Evolutionary conservation across 1,140 invertebrate genomes (phyloP).

Genomic region (Laodelphax striatellus): DNA sequence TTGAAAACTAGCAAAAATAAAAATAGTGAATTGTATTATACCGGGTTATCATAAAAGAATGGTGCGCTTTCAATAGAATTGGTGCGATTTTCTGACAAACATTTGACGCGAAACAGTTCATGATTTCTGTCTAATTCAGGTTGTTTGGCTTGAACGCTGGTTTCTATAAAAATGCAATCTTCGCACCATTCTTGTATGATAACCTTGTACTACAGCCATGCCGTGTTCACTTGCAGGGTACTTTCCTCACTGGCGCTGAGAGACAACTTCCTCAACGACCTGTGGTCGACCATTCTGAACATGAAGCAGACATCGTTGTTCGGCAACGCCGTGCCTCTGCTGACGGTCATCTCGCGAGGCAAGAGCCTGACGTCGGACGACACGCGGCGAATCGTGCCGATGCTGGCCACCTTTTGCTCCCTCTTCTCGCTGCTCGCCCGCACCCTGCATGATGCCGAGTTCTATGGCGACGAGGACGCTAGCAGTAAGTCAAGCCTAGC

Average conservation of each 20-base stretch:
- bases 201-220: too few species aligned
- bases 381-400: conserved; percentile 58
- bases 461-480: conserved; percentile 35
- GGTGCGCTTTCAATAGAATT: too few species aligned
- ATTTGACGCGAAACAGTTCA: too few species aligned
- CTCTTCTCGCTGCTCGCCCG: conserved; percentile 70
- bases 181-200: too few species aligned
- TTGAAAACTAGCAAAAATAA: too few species aligned
- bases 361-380: conserved; percentile 50
- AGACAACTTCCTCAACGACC: conserved; percentile 60
- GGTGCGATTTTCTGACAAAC: too few species aligned
- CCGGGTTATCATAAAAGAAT: too few species aligned
- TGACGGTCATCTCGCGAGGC: conserved; percentile 58
- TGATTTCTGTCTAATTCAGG: too few species aligned
- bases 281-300: conserved; percentile 55
- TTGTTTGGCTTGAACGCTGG: too few species aligned
- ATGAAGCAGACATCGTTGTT: conserved; percentile 46
- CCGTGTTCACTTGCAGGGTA: conserved; percentile 42
- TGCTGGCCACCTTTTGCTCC: conserved; percentile 74
- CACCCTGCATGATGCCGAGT: conserved; percentile 81
- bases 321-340: conserved; percentile 47
- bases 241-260: conserved; percentile 80
- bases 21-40: too few species aligned
- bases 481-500: conserved; percentile 1
- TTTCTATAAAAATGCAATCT: too few species aligned